A percentile compares a stretch with the other conserved stretches of the same genome.
Evolutionary conservation across 2,113 vertebrate species (phyloP).

Genomic region (Butastur rufipennis): DNA sequence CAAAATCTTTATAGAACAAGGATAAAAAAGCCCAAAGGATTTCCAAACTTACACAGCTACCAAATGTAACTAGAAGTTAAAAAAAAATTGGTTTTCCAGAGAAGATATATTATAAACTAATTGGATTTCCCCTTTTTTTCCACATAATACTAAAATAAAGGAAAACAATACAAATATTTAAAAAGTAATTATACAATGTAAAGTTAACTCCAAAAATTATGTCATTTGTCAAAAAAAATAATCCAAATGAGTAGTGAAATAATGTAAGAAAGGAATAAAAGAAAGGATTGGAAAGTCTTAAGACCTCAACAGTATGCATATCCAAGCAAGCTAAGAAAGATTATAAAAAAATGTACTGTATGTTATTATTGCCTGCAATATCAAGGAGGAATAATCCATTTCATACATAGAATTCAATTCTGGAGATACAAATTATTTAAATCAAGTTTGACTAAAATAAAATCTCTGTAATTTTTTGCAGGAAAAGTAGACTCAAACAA

Average conservation of each 20-base stretch:
- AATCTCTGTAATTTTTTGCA: not conserved
- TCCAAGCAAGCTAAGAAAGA: not conserved
- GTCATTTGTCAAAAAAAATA: not conserved
- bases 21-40: not conserved
- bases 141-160: not conserved
- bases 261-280: not conserved
- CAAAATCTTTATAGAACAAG: not conserved
- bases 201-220: not conserved
- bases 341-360: not conserved
- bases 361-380: not conserved
- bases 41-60: not conserved
- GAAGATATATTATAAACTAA: not conserved
- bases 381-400: not conserved
- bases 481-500: not conserved
- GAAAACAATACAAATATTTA: not conserved
- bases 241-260: not conserved
- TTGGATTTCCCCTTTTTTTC: not conserved
- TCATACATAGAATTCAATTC: not conserved
- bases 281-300: not conserved
- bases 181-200: not conserved
- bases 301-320: not conserved
- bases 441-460: not conserved
- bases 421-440: not conserved
- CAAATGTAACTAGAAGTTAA: not conserved
- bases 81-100: not conserved